Evolutionary conservation across 2,113 vertebrate genomes (phyloP).

Genomic region (Harpagus bidentatus): DNA sequence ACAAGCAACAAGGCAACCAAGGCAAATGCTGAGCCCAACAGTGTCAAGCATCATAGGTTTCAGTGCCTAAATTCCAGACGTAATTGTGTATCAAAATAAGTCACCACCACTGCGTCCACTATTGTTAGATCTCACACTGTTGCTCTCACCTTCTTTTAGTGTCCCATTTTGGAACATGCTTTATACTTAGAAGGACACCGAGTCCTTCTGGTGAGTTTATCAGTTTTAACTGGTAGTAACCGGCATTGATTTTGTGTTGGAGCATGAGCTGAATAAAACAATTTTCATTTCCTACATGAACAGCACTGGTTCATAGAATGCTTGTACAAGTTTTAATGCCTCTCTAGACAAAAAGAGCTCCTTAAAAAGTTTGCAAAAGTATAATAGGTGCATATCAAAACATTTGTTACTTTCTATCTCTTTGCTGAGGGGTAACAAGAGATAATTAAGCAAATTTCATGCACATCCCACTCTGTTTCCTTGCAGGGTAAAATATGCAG

Average conservation of each 20-base stretch:
- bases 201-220: neutral
- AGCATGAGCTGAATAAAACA: neutral
- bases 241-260: neutral
- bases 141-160: neutral
- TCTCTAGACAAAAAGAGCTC: neutral
- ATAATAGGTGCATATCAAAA: neutral
- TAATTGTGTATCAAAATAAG: neutral
- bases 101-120: neutral
- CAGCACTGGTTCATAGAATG: neutral
- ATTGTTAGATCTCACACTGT: neutral
- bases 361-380: neutral
- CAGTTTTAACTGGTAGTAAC: neutral
- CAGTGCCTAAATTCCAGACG: neutral
- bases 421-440: neutral
- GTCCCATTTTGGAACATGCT: neutral
- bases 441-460: neutral
- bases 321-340: neutral
- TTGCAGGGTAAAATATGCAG: fast-evolving
- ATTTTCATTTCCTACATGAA: neutral
- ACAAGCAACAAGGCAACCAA: neutral
- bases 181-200: neutral
- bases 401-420: neutral
- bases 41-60: neutral
- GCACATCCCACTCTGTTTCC: neutral
- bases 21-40: neutral